phyloP scores from a whole-genome alignment of 37 sponge, comb jelly and placozoan genomes.

The Oscarella lobularis region DNA sequence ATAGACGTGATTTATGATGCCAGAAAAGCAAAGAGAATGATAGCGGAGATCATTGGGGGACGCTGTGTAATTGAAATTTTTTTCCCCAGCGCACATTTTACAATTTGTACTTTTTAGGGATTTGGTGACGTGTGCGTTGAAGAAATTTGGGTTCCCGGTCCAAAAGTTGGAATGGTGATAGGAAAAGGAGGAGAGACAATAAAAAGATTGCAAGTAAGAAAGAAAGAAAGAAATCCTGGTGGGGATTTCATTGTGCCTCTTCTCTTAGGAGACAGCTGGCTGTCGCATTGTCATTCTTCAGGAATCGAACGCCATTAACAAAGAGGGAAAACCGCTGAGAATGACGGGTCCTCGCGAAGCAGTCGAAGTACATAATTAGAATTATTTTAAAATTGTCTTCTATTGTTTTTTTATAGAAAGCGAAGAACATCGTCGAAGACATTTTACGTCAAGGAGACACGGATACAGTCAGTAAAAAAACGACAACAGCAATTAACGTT shows the following conservation, averaged over 20 bases:
- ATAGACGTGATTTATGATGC: too few species aligned
- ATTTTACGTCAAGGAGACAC: too few species aligned
- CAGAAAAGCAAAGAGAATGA: too few species aligned
- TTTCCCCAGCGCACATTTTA: not conserved
- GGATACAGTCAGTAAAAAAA: too few species aligned
- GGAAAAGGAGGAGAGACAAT: conserved; percentile 94
- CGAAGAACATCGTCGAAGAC: conserved; percentile 48
- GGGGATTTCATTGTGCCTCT: not conserved
- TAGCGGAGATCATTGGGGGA: too few species aligned
- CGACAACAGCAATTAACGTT: too few species aligned
- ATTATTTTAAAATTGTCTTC: not conserved
- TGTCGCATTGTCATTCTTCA: conserved; percentile 97
- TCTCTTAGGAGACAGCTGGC: conserved; percentile 81
- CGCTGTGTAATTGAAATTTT: too few species aligned
- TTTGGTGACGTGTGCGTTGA: conserved; percentile 8
- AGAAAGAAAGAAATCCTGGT: not conserved
- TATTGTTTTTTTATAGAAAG: conserved; percentile 41
- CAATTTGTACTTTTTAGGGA: not conserved
- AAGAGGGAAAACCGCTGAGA: not conserved
- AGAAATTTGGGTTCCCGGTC: conserved; percentile 77
- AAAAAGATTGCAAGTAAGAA: conserved; percentile 50
- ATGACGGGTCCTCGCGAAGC: not conserved
- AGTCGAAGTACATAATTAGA: not conserved
- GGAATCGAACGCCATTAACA: conserved; percentile 25
- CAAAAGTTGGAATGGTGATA: conserved; percentile 93